Percentiles rank a stretch among this genome's conserved stretches.
Evolutionary conservation across 2,888 invertebrate species (phyloP).

Genomic region (Agrilus mali): DNA sequence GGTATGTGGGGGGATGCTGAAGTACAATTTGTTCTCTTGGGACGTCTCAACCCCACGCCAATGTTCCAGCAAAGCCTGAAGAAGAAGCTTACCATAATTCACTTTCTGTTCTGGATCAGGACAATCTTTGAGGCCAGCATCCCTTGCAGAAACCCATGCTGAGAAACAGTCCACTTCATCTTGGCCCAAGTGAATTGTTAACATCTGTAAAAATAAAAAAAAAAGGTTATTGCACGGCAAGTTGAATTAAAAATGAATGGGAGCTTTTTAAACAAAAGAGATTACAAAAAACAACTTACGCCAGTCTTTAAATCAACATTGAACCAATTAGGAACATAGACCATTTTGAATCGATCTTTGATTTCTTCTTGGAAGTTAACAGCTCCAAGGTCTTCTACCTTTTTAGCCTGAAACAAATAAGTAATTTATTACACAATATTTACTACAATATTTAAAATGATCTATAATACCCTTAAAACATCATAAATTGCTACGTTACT

Average conservation of each 20-base stretch:
- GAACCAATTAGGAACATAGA: slow-evolving; percentile 98
- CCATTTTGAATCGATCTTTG: slow-evolving; percentile 81
- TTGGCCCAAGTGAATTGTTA: slow-evolving; percentile 91
- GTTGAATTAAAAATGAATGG: slow-evolving; percentile 3
- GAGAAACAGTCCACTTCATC: slow-evolving; percentile 97
- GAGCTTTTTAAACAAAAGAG: too few relatives aligned
- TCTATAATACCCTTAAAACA: slow-evolving; percentile 60
- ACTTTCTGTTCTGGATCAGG: slow-evolving; percentile 74
- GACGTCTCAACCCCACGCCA: slow-evolving; percentile 68
- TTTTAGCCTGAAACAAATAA: slow-evolving; percentile 43
- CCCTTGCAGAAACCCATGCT: slow-evolving; percentile 96
- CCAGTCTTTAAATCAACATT: slow-evolving; percentile 98
- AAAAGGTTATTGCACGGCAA: background rate
- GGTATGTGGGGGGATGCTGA: slow-evolving; percentile 88
- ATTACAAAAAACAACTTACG: slow-evolving; percentile 38
- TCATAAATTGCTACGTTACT: slow-evolving; percentile 85
- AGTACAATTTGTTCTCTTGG: slow-evolving; percentile 63
- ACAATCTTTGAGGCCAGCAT: slow-evolving; percentile 60
- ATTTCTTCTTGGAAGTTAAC: slow-evolving; percentile 89
- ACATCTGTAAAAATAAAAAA: slow-evolving; percentile 49
- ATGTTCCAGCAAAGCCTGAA: slow-evolving; percentile 90
- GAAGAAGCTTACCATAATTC: slow-evolving; percentile 85
- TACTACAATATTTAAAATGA: background rate
- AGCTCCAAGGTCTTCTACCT: slow-evolving; percentile 82
- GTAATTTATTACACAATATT: slow-evolving; percentile 1